Evolutionary conservation across 2,113 vertebrate genomes (phyloP).

Genomic region (Gobiocypris rarus): DNA sequence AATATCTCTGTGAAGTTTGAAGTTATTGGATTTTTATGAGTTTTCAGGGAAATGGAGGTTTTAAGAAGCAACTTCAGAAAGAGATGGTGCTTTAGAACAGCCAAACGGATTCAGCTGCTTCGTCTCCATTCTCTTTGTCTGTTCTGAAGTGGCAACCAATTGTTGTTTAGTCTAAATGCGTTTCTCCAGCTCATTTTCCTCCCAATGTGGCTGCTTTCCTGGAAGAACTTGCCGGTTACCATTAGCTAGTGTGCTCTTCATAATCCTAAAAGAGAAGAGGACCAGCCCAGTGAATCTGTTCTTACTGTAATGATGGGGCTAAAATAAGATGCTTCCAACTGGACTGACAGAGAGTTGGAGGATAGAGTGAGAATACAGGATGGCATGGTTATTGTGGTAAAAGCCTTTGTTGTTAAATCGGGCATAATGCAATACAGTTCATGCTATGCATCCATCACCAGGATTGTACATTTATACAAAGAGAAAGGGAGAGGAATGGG

Average conservation of each 20-base stretch:
- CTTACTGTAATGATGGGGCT: conserved; percentile 23
- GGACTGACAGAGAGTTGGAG: conserved; percentile 24
- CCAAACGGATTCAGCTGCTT: background rate
- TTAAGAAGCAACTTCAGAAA: no score
- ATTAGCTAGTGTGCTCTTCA: conserved; percentile 25
- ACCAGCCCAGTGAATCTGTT: conserved; percentile 21
- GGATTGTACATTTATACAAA: conserved; percentile 49
- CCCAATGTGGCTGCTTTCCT: conserved; percentile 34
- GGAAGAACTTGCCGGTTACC: conserved; percentile 33
- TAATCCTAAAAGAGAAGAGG: conserved; percentile 33
- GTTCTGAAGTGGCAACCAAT: background rate
- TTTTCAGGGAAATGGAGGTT: background rate
- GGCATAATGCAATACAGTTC: conserved; percentile 15
- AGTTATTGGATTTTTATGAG: conserved; percentile 16
- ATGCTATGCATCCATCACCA: conserved; percentile 47
- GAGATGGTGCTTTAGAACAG: background rate
- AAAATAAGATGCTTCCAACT: conserved; percentile 41
- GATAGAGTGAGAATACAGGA: conserved; percentile 5
- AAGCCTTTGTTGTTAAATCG: conserved; percentile 42
- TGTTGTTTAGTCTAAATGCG: conserved; percentile 35
- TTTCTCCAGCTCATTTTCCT: conserved; percentile 5
- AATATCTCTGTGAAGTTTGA: conserved; percentile 2
- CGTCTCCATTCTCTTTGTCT: background rate
- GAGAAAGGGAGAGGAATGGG: conserved; percentile 43
- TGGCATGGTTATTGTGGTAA: conserved; percentile 20